phyloP scores from a whole-genome alignment of 2,113 vertebrate species.

The Pterocles gutturalis region DNA sequence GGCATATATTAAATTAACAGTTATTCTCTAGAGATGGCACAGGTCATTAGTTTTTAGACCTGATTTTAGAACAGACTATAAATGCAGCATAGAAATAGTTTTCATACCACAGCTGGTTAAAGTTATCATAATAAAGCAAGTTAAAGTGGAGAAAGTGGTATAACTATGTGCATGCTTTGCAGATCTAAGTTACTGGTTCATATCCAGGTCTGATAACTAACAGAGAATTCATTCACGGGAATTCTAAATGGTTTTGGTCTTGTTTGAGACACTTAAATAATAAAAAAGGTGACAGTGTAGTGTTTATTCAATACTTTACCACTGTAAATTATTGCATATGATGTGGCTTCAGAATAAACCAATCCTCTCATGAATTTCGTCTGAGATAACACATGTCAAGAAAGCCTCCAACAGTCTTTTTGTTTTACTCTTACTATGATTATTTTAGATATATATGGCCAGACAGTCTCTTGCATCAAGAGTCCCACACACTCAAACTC shows the following conservation, averaged over 20 bases:
- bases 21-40: not conserved
- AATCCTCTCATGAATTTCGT: not conserved
- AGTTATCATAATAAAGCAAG: not conserved
- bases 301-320: not conserved
- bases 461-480: not conserved
- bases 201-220: constrained; percentile 20
- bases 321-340: not conserved
- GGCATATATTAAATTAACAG: not conserved
- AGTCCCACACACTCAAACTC: not conserved
- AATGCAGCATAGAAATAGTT: not conserved
- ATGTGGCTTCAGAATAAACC: not conserved
- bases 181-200: constrained; percentile 23
- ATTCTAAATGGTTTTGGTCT: not conserved
- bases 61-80: not conserved
- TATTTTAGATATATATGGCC: not conserved
- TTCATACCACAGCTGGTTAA: not conserved
- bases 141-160: not conserved
- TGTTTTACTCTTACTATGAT: not conserved
- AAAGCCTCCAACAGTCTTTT: not conserved
- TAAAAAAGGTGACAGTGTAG: not conserved
- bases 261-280: not conserved
- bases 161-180: constrained; percentile 14
- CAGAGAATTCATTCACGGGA: not conserved
- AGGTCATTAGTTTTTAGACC: not conserved
- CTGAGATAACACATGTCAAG: not conserved